Evolutionary conservation across 2,797 vertebrate genomes (phyloP).

Genomic region (Rhynchonycteris naso): DNA sequence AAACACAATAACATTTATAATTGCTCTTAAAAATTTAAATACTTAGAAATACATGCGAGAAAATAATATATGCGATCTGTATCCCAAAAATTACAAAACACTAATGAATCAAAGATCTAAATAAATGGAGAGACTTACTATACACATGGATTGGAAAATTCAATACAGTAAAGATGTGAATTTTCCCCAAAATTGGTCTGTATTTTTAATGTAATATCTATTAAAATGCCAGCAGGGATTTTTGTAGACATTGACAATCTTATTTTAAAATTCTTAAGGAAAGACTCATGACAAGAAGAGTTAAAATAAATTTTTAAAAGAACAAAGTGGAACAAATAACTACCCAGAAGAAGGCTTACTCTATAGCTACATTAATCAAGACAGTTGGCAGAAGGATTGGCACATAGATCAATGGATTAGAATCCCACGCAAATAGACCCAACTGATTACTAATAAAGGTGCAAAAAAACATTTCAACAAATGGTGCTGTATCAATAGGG

Average conservation of each 20-base stretch:
- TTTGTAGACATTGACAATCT: neutral
- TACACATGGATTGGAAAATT: neutral
- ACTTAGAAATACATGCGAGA: neutral
- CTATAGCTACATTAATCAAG: neutral
- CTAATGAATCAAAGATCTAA: neutral
- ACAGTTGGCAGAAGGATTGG: neutral
- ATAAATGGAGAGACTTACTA: neutral
- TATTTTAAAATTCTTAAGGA: constrained; percentile 21
- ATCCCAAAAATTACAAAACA: neutral
- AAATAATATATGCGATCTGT: neutral
- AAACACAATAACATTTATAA: neutral
- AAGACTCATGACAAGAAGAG: neutral
- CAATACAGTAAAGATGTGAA: neutral
- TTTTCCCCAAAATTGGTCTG: neutral
- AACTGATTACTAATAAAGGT: neutral
- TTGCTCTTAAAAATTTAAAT: neutral
- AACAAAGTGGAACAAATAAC: neutral
- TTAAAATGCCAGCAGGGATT: neutral
- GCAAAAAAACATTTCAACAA: constrained; percentile 4
- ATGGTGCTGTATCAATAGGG: neutral
- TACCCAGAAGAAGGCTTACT: neutral
- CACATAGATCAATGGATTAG: neutral
- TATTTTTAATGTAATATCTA: neutral
- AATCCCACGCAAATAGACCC: neutral
- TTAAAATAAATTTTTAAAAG: neutral